phyloP scores from a whole-genome alignment of 2,888 invertebrate genomes.

The Ariolimax columbianus region DNA sequence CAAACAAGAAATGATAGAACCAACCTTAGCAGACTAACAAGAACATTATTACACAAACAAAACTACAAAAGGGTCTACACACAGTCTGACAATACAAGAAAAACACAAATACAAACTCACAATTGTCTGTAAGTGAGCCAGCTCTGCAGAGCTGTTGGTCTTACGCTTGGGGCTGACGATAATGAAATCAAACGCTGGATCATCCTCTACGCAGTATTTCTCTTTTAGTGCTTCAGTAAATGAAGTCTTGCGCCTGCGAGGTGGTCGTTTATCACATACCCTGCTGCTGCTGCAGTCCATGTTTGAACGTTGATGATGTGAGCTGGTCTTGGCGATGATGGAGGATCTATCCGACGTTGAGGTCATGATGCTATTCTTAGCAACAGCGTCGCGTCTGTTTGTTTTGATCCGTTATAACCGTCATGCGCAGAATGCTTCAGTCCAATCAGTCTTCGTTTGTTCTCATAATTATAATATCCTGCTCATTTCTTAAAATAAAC shows the following conservation, averaged over 20 bases:
- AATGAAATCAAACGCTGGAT: slow-evolving; percentile 58
- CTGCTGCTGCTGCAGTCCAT: slow-evolving; percentile 28
- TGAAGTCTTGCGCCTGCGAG: slow-evolving; percentile 55
- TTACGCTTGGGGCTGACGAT: slow-evolving; percentile 64
- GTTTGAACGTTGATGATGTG: neutral
- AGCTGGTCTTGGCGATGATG: too few relatives aligned
- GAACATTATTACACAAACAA: too few relatives aligned
- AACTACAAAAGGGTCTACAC: too few relatives aligned
- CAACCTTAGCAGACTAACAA: too few relatives aligned
- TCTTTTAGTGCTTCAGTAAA: slow-evolving; percentile 68
- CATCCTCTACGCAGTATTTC: slow-evolving; percentile 65
- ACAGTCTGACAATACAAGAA: neutral
- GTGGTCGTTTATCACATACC: slow-evolving; percentile 32
- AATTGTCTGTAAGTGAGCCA: slow-evolving; percentile 70
- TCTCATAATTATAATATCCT: neutral
- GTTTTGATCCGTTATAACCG: slow-evolving; percentile 33
- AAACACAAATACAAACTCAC: slow-evolving; percentile 57
- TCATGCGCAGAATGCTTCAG: neutral
- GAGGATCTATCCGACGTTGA: slow-evolving; percentile 48
- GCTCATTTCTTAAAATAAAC: neutral
- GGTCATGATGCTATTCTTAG: slow-evolving; percentile 50
- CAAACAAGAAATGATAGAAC: too few relatives aligned
- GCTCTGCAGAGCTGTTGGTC: slow-evolving; percentile 61
- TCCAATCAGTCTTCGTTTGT: neutral
- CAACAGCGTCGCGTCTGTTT: slow-evolving; percentile 46